Conservation (phyloP, 2,113 vertebrate species). For the Thunnus thynnus region DNA sequence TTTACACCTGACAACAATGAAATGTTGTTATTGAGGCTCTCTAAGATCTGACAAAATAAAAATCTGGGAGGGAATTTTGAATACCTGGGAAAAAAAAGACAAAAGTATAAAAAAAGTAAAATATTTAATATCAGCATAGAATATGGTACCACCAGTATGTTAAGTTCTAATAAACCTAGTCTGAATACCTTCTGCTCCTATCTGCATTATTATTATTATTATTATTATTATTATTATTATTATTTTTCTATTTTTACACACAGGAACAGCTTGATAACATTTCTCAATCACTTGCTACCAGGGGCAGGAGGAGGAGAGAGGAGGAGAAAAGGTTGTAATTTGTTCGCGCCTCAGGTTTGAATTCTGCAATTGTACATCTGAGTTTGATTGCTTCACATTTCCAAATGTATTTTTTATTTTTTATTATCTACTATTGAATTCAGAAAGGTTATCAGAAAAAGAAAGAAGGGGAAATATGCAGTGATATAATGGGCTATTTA, state of each 20-base stretch:
- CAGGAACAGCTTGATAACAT: neutral
- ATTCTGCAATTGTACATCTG: conserved; percentile 2
- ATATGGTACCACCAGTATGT: neutral
- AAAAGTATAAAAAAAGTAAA: too few species aligned
- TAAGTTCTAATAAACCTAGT: conserved; percentile 5
- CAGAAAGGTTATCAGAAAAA: conserved; percentile 18
- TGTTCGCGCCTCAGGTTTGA: conserved; percentile 11
- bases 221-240: neutral
- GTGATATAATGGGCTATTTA: conserved; percentile 21
- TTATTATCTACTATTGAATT: conserved; percentile 22
- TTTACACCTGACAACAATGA: too few species aligned
- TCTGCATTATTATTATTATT: neutral
- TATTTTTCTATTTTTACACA: conserved; percentile 1
- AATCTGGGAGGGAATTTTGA: too few species aligned
- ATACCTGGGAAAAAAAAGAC: too few species aligned
- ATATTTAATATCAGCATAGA: too few species aligned
- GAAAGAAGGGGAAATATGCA: neutral
- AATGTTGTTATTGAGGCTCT: too few species aligned
- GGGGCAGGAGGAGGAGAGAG: neutral
- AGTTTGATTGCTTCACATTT: conserved; percentile 27
- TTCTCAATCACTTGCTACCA: conserved; percentile 4
- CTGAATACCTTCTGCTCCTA: neutral
- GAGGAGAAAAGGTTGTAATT: conserved; percentile 27
- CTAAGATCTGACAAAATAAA: too few species aligned
- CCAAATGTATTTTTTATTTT: conserved; percentile 7